phyloP scores from a whole-genome alignment of 2,888 invertebrate genomes.

The Prosapia bicincta region DNA sequence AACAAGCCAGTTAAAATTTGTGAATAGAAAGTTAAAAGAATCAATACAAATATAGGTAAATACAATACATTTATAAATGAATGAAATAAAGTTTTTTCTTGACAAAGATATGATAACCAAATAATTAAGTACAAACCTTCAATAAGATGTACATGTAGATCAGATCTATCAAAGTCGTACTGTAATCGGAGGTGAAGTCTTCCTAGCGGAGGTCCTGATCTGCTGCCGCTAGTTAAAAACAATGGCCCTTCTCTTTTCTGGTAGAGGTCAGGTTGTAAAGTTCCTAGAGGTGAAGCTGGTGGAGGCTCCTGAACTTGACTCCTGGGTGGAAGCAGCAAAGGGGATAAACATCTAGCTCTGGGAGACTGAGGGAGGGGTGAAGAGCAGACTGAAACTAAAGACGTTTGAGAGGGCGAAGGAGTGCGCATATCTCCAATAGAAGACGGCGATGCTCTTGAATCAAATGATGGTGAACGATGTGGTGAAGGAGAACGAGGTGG shows the following conservation, averaged over 20 bases:
- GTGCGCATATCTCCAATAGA: conserved; percentile 20
- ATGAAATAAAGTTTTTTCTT: no score
- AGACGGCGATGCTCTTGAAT: conserved; percentile 13
- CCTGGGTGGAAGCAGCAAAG: conserved; percentile 42
- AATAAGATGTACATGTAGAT: conserved; percentile 86
- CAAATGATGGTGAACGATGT: conserved; percentile 22
- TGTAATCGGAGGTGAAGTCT: conserved; percentile 79
- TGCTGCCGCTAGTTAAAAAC: conserved; percentile 57
- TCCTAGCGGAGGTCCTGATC: conserved; percentile 64
- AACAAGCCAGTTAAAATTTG: no score
- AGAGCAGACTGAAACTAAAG: conserved; percentile 24
- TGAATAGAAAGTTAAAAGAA: no score
- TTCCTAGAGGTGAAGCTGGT: conserved; percentile 65
- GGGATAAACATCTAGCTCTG: conserved; percentile 45
- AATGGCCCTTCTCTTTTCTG: conserved; percentile 75
- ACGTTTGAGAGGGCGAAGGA: conserved; percentile 24
- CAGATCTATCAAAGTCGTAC: conserved; percentile 87
- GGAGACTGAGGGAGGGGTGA: conserved; percentile 50
- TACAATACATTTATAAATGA: no score
- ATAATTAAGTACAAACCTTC: conserved; percentile 79
- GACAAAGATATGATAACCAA: no score
- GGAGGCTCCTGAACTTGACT: conserved; percentile 42
- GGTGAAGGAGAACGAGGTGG: conserved; percentile 28
- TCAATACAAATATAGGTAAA: no score
- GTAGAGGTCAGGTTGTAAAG: conserved; percentile 84